Conservation (phyloP, 2,113 vertebrate genomes). For the Podarcis cretensis region DNA sequence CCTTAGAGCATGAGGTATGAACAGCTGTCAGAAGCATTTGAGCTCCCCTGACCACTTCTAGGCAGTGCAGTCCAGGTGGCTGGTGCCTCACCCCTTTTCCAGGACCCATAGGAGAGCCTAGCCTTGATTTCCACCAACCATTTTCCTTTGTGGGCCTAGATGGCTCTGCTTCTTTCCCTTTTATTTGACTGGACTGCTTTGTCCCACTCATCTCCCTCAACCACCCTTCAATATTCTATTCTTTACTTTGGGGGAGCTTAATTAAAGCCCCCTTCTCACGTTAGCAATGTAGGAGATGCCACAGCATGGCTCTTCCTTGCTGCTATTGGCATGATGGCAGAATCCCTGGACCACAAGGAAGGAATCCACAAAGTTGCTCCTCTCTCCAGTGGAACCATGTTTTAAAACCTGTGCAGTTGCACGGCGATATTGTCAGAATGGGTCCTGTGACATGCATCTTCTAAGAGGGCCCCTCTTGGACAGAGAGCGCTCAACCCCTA, state of each 20-base stretch:
- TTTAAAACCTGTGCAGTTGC: too few species aligned
- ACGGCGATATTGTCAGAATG: background rate
- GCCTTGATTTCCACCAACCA: too few species aligned
- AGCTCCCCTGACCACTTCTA: background rate
- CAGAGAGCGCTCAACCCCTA: background rate
- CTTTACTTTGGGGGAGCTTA: background rate
- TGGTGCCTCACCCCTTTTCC: background rate
- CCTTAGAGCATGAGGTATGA: background rate
- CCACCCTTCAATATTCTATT: too few species aligned
- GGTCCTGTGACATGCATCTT: background rate
- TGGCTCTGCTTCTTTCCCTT: background rate
- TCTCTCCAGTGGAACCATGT: background rate
- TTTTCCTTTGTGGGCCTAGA: background rate
- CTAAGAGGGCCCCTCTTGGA: background rate
- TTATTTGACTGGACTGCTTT: background rate
- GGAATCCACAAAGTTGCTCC: background rate
- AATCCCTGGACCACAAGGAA: background rate
- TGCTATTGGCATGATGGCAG: background rate
- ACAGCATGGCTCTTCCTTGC: background rate
- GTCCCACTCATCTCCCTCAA: background rate
- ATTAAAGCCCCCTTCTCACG: background rate
- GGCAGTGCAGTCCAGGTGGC: background rate
- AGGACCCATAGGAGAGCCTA: background rate
- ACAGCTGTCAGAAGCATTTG: background rate
- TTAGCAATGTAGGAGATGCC: background rate